These are phyloP conservation scores for Tethea ocularis DNA, from an alignment of 2,888 invertebrate genomes.

Conservation along the genomic window DNA sequence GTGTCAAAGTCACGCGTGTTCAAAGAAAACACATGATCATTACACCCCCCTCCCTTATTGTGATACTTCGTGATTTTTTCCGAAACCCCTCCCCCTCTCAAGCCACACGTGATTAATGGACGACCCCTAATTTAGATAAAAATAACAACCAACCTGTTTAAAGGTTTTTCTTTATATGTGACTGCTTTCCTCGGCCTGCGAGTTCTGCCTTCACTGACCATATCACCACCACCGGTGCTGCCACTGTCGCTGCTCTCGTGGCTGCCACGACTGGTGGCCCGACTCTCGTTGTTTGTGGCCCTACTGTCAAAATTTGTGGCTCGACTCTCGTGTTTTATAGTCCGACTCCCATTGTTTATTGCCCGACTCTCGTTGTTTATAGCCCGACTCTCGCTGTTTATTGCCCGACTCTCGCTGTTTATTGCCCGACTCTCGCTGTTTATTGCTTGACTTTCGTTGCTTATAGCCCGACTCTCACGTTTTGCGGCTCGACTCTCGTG, in stretches of 20 bases:
- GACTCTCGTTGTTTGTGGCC: constrained; percentile 6
- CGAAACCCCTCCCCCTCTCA: too few relatives aligned
- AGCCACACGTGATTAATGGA: too few relatives aligned
- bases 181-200: constrained; percentile 57
- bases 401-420: not conserved
- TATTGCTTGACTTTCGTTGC: too few relatives aligned
- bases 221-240: constrained; percentile 35
- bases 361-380: too few relatives aligned
- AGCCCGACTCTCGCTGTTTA: not conserved
- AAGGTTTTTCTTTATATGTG: constrained; percentile 72
- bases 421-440: not conserved
- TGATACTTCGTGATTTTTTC: too few relatives aligned
- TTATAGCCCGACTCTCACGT: not conserved
- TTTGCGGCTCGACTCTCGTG: not conserved
- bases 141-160: constrained; percentile 59
- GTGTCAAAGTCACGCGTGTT: too few relatives aligned
- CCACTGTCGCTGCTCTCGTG: constrained; percentile 34
- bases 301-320: not conserved
- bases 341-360: too few relatives aligned
- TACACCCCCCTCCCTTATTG: too few relatives aligned
- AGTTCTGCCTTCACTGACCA: constrained; percentile 42
- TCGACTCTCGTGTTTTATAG: constrained; percentile 11
- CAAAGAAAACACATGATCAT: too few relatives aligned
- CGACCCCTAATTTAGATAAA: too few relatives aligned
- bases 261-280: constrained; percentile 28